Percentiles rank a stretch among this genome's conserved stretches.
Evolutionary conservation across 2,888 invertebrate species (phyloP).

Genomic region (Trilocha varians): DNA sequence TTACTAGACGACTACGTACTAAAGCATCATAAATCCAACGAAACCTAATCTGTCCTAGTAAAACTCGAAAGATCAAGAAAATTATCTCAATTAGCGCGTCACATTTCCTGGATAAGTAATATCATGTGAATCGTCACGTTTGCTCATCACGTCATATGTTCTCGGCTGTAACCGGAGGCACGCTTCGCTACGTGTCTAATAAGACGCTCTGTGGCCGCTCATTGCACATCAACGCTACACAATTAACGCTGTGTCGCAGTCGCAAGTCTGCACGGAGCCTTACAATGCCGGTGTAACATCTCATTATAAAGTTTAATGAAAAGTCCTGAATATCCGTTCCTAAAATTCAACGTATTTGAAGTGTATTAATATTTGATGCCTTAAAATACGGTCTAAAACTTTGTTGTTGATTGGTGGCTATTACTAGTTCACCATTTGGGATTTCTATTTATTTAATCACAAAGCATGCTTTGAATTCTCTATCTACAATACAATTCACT

Average conservation of each 20-base stretch:
- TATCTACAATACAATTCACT: too few relatives aligned
- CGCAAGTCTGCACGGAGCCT: slow-evolving; percentile 28
- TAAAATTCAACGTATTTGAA: background rate
- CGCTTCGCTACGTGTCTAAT: slow-evolving; percentile 60
- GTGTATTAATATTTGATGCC: background rate
- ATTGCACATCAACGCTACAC: slow-evolving; percentile 38
- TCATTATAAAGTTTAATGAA: background rate
- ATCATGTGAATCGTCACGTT: slow-evolving; percentile 1
- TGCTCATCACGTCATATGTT: slow-evolving; percentile 34
- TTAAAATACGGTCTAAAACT: background rate
- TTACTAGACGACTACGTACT: too few relatives aligned
- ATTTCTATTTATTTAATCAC: too few relatives aligned
- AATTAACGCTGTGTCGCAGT: slow-evolving; percentile 44
- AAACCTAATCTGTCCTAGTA: background rate
- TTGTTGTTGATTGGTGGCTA: background rate
- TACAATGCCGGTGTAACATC: slow-evolving; percentile 6
- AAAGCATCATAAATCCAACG: background rate
- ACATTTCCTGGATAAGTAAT: background rate
- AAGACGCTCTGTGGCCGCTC: slow-evolving; percentile 57
- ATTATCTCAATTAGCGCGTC: background rate
- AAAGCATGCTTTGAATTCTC: too few relatives aligned
- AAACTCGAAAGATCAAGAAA: background rate
- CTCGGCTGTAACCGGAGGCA: slow-evolving; percentile 32
- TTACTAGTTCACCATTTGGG: too few relatives aligned
- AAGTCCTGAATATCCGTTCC: background rate